Evolutionary conservation across 2,888 invertebrate genomes (phyloP), one percentile per base, ranked within the genome.

Genomic region (Hartigia nigra): DNA sequence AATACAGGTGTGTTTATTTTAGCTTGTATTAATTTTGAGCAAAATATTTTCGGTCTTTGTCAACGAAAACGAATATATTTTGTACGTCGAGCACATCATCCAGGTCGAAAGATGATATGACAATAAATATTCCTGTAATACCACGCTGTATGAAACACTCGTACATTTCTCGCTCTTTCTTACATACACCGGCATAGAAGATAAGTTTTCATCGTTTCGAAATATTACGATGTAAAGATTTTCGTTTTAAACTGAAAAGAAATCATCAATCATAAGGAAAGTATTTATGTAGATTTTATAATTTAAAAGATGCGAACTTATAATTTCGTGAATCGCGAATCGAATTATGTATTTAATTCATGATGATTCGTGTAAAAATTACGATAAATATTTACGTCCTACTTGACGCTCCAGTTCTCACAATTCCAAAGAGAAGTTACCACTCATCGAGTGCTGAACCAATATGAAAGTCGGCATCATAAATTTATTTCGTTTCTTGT

Each of bases 11-110:
- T 55, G 39, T 39, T 39, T 39, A 55, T 23, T 55, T 55, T 55
- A 23, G 23, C 55, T 23, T 55, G 55, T 84, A 83, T 87, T 84
- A 79, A 78, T 84, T 81, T 88, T 89, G 88, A 89, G 89, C 87
- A 88, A 88, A 87, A 87, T 84, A 88, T 88, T 86, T 23, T 55
- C 55, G 55, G 23, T 23, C 23, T 55, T 55, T 55, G 55, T 55
- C 23, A 55, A 55, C 23, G 23, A 55, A 55, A 55, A 9, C 23
- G 23, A 55, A 23, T 55, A 55, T 55, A 55, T 55, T 55, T 55
- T 9, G 9, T 23, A 55, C 9, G 9, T 55, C 55, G 55, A 9
- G 23, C 55, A 55, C 23, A 55, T 55, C 55, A 23, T 55, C 55
- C 55, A 55, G 55, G 23, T 55, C 23, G 23, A 55, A 55, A 23